Evolutionary conservation across 2,888 invertebrate genomes (phyloP).

Genomic region (Fragum sueziense): DNA sequence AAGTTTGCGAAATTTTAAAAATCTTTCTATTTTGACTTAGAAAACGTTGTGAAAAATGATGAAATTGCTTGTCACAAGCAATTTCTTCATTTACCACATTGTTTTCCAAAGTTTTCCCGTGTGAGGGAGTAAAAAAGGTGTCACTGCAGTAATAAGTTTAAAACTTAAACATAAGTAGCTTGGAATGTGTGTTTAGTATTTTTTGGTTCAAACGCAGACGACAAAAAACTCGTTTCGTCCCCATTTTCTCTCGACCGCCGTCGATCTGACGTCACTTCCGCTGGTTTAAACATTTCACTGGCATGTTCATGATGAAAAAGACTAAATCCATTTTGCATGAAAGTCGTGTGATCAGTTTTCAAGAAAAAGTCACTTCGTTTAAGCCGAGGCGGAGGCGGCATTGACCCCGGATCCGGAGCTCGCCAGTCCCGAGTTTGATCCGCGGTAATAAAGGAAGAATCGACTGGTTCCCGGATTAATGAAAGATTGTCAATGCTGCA

Average conservation of each 20-base stretch:
- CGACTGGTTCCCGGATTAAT: constrained; percentile 38
- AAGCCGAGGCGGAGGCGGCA: constrained; percentile 36
- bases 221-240: neutral
- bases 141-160: too few species aligned
- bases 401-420: constrained; percentile 26
- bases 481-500: constrained; percentile 61
- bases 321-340: constrained; percentile 27
- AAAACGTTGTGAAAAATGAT: neutral
- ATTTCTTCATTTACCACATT: neutral
- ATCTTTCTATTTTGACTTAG: too few species aligned
- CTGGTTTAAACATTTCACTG: neutral
- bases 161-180: constrained; percentile 50
- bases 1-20: too few species aligned
- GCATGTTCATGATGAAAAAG: constrained; percentile 6
- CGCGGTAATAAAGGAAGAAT: constrained; percentile 23
- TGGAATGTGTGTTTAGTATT: constrained; percentile 40
- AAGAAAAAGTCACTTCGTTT: constrained; percentile 50
- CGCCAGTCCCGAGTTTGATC: constrained; percentile 34
- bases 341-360: constrained; percentile 21
- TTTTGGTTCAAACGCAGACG: constrained; percentile 42
- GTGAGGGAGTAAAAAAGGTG: too few species aligned
- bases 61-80: constrained; percentile 6
- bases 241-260: constrained; percentile 3
- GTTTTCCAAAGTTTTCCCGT: too few species aligned
- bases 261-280: neutral